A percentile compares a stretch with the other conserved stretches of the same genome.
Evolutionary conservation across 2,113 vertebrate genomes (phyloP).

Genomic region (Cheirogaleus medius): DNA sequence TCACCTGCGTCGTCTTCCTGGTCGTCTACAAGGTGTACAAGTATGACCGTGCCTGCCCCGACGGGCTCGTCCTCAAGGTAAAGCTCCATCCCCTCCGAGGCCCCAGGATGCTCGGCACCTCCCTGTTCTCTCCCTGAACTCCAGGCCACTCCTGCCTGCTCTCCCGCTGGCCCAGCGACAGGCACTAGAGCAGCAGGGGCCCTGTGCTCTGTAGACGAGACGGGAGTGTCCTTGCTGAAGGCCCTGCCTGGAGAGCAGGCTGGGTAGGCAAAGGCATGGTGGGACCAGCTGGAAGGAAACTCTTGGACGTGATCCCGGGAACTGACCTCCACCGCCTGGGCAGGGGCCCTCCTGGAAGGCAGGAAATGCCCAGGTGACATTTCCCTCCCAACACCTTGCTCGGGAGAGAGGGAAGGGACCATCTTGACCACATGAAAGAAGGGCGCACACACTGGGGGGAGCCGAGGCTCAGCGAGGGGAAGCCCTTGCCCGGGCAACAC

Average conservation of each 20-base stretch:
- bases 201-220: background rate
- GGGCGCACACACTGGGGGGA: too few relatives aligned
- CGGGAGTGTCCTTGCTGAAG: background rate
- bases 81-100: background rate
- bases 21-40: conserved; percentile 99
- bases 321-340: too few relatives aligned
- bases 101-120: accelerated
- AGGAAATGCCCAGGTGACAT: background rate
- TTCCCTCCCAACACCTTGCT: background rate
- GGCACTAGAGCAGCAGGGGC: background rate
- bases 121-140: accelerated
- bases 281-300: too few relatives aligned
- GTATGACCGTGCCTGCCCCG: conserved; percentile 96
- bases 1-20: conserved; percentile 96
- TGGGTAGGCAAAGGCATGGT: background rate
- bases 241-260: background rate
- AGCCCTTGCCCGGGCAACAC: accelerated
- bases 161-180: background rate
- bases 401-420: background rate
- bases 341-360: too few relatives aligned
- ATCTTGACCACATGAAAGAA: background rate
- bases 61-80: conserved; percentile 95
- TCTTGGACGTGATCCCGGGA: background rate
- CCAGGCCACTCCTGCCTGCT: background rate
- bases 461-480: background rate